Conservation (phyloP, 2,888 invertebrate species). For the Brachypterus glaber region DNA sequence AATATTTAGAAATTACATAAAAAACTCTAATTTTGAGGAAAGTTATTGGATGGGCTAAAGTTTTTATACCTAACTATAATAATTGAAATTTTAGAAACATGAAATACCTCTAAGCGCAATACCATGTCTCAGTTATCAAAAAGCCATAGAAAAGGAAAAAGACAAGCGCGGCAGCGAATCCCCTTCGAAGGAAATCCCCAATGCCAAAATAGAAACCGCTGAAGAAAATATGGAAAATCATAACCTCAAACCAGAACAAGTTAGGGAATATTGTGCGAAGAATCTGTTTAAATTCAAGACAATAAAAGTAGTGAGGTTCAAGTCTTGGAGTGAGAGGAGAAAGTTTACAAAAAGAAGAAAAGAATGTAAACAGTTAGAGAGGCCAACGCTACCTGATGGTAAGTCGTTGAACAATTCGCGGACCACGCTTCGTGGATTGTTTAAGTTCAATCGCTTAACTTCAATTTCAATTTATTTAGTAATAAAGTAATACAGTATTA, state of each 20-base stretch:
- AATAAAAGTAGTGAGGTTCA: slow-evolving; percentile 72
- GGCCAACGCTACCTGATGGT: slow-evolving; percentile 75
- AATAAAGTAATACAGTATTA: too few relatives aligned
- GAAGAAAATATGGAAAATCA: slow-evolving; percentile 77
- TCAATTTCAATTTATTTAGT: too few relatives aligned
- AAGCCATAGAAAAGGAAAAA: slow-evolving; percentile 63
- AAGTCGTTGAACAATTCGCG: too few relatives aligned
- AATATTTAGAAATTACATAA: too few relatives aligned
- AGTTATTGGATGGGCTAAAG: too few relatives aligned
- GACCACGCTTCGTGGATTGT: too few relatives aligned
- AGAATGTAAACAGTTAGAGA: slow-evolving; percentile 64
- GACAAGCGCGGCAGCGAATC: too few relatives aligned
- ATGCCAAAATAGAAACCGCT: slow-evolving; percentile 81
- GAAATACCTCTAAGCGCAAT: slow-evolving; percentile 91
- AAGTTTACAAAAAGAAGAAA: slow-evolving; percentile 76
- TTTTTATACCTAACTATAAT: too few relatives aligned
- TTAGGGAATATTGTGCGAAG: slow-evolving; percentile 79
- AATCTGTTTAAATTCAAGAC: slow-evolving; percentile 79
- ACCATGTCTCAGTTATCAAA: slow-evolving; percentile 83
- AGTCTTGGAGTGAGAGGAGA: slow-evolving; percentile 86
- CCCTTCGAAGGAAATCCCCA: slow-evolving; percentile 45
- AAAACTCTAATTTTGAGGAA: too few relatives aligned
- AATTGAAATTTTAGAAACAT: slow-evolving; percentile 67
- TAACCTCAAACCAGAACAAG: slow-evolving; percentile 63
- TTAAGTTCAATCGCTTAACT: too few relatives aligned